Evolutionary conservation across 2,113 vertebrate genomes (phyloP).

Genomic region (Takifugu flavidus): DNA sequence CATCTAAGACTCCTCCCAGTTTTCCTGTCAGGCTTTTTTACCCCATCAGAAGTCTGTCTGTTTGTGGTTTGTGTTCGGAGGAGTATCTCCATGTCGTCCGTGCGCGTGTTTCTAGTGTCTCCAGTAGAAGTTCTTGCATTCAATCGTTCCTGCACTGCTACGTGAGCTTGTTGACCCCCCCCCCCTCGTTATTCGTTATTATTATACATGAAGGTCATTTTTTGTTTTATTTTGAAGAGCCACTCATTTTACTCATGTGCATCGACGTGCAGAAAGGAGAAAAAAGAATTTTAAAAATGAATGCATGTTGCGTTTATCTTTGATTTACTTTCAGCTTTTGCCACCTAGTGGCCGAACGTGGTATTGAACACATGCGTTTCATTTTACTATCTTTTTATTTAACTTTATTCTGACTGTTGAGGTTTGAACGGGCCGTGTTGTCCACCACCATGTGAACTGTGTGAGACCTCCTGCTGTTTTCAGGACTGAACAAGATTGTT

Average conservation of each 20-base stretch:
- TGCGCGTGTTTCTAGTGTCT: constrained; percentile 57
- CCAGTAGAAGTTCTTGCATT: constrained; percentile 74
- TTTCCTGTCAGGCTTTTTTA: constrained; percentile 32
- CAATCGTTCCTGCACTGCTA: constrained; percentile 67
- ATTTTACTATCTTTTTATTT: constrained; percentile 37
- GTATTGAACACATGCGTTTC: constrained; percentile 54
- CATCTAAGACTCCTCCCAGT: constrained; percentile 30
- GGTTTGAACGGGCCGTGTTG: constrained; percentile 3
- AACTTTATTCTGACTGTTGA: constrained; percentile 32
- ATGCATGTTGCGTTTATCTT: constrained; percentile 51
- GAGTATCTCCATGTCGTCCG: constrained; percentile 25
- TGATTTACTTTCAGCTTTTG: constrained; percentile 46
- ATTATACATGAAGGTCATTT: constrained; percentile 48
- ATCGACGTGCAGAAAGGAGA: constrained; percentile 27
- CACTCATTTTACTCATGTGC: constrained; percentile 44
- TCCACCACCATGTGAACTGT: background rate
- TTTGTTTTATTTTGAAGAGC: constrained; percentile 39
- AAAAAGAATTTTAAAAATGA: constrained; percentile 36
- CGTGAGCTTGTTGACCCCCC: constrained; percentile 18
- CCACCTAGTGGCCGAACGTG: constrained; percentile 60
- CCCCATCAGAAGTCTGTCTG: constrained; percentile 29
- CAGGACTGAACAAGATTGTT: constrained; percentile 48
- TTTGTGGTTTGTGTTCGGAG: constrained; percentile 44
- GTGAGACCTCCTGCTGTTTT: constrained; percentile 20
- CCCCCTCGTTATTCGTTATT: constrained; percentile 52